These are phyloP conservation scores for Babylonia areolata DNA, from an alignment of 1,140 invertebrate genomes.

Conservation along the genomic window DNA sequence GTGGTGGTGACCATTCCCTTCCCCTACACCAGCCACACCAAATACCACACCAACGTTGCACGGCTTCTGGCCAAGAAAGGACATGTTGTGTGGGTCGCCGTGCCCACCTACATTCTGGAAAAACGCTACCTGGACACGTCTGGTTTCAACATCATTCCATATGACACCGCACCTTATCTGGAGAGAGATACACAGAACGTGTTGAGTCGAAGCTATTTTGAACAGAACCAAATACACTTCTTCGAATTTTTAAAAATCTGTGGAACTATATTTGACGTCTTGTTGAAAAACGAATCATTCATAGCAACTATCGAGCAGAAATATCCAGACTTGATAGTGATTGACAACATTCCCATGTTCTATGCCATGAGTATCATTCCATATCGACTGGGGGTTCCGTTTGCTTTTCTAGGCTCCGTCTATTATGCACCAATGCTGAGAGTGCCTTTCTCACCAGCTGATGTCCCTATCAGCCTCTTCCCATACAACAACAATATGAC, in stretches of 20 bases:
- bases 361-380: conserved; percentile 34
- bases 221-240: not conserved
- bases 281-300: conserved; percentile 29
- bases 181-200: not conserved
- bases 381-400: conserved; percentile 44
- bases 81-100: conserved; percentile 37
- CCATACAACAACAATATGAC: conserved; percentile 35
- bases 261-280: not conserved
- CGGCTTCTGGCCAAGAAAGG: conserved; percentile 21
- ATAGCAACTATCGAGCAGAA: not conserved
- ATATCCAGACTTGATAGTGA: conserved; percentile 23
- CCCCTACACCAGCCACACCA: conserved; percentile 26
- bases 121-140: not conserved
- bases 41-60: conserved; percentile 41
- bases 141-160: conserved; percentile 22
- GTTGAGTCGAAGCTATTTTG: conserved; percentile 31
- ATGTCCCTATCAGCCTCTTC: not conserved
- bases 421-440: not conserved
- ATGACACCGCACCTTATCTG: conserved; percentile 14
- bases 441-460: conserved; percentile 30
- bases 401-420: conserved; percentile 17
- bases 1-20: conserved; percentile 33
- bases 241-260: conserved; percentile 7
- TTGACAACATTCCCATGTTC: conserved; percentile 28
- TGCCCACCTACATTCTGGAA: conserved; percentile 20